phyloP scores from a whole-genome alignment of 2,113 vertebrate genomes.

The Cairina moschata region DNA sequence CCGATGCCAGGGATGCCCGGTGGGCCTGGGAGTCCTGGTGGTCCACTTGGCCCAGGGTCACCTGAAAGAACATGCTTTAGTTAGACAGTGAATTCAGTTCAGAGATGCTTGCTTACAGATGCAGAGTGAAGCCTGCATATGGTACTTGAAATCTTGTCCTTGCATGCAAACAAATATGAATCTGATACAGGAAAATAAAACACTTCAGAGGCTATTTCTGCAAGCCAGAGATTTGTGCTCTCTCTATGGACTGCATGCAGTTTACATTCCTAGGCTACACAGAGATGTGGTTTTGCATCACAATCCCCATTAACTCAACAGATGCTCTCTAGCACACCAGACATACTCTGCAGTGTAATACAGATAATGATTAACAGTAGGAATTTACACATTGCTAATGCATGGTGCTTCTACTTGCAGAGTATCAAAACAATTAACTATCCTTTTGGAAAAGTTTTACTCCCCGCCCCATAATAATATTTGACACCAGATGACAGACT shows the following conservation, averaged over 20 bases:
- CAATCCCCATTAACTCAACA: not conserved
- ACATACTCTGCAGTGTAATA: not conserved
- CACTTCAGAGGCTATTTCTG: not conserved
- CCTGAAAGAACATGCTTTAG: constrained; percentile 71
- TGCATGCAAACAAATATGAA: not conserved
- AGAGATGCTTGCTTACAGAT: not conserved
- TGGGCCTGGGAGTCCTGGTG: constrained; percentile 82
- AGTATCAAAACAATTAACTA: not conserved
- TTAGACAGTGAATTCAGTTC: not conserved
- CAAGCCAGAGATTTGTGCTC: not conserved
- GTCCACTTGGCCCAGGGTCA: constrained; percentile 82
- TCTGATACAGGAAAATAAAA: not conserved
- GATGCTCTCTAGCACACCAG: constrained; percentile 9
- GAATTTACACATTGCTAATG: not conserved
- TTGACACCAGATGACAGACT: not conserved
- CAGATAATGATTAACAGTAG: not conserved
- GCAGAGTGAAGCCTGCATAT: not conserved
- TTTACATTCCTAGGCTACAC: not conserved
- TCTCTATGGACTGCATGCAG: not conserved
- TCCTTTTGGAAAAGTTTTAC: not conserved
- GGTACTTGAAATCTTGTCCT: not conserved
- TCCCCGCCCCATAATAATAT: not conserved
- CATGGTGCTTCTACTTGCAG: not conserved
- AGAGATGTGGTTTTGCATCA: not conserved
- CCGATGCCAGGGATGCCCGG: constrained; percentile 79